Evolutionary conservation across 1,140 invertebrate genomes (phyloP).

Genomic region (Diuraphis noxia): DNA sequence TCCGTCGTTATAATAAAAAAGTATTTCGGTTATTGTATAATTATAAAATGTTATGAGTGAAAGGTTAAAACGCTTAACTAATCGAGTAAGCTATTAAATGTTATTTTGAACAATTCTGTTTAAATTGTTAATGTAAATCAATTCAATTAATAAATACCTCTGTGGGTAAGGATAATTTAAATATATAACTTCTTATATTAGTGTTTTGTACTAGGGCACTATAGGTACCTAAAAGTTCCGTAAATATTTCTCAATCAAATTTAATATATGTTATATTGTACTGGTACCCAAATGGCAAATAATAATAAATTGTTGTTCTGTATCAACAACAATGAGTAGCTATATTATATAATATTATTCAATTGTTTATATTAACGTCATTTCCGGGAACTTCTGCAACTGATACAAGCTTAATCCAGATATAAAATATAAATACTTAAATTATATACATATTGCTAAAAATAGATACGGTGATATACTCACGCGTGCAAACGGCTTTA

Average conservation of each 20-base stretch:
- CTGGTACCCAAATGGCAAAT: background rate
- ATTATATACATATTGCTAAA: background rate
- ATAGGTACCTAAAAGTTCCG: background rate
- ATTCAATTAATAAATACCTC: background rate
- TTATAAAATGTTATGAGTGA: background rate
- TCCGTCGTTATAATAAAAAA: background rate
- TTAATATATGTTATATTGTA: background rate
- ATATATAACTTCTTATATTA: background rate
- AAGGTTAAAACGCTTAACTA: background rate
- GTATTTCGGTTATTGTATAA: background rate
- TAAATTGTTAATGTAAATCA: background rate
- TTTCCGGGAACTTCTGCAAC: background rate
- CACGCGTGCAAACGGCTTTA: background rate
- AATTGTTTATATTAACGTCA: background rate
- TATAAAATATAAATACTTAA: background rate
- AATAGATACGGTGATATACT: background rate
- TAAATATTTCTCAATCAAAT: background rate
- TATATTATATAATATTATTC: background rate
- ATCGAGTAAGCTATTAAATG: background rate
- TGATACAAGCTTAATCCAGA: background rate
- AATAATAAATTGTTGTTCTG: background rate
- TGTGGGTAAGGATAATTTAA: background rate
- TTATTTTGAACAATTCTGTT: background rate
- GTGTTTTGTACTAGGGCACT: background rate
- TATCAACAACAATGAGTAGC: background rate